These are phyloP conservation scores for Edolisoma coerulescens DNA, from an alignment of 2,113 vertebrate genomes.

Conservation along the genomic window DNA sequence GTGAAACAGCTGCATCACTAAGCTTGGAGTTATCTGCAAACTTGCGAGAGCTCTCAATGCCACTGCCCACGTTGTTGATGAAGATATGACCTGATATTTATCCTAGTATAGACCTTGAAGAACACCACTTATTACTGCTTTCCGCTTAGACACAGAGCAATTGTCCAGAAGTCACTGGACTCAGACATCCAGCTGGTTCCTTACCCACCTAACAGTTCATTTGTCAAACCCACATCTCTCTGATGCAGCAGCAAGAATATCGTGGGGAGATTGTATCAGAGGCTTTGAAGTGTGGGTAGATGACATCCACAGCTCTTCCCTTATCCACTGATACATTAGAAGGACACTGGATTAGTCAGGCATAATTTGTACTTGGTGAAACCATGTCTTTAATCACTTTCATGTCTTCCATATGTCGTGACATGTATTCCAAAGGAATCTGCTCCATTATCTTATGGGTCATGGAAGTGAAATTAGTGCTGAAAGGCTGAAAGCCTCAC, in stretches of 20 bases:
- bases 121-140: neutral
- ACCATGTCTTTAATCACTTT: neutral
- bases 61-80: neutral
- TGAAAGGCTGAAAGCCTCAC: neutral
- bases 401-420: neutral
- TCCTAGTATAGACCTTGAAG: too few relatives aligned
- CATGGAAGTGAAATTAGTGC: neutral
- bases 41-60: neutral
- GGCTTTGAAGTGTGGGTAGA: neutral
- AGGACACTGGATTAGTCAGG: neutral
- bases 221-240: neutral
- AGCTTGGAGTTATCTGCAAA: neutral
- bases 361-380: neutral
- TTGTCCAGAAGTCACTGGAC: accelerated
- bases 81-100: neutral
- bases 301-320: neutral
- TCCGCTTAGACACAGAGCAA: neutral
- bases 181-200: neutral
- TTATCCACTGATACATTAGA: neutral
- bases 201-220: neutral
- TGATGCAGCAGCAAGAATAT: neutral
- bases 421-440: neutral
- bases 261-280: neutral
- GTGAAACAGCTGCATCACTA: neutral
- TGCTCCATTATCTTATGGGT: neutral